A percentile compares a stretch with the other conserved stretches of the same genome.
Conservation (phyloP, 1,140 invertebrate genomes). For the Mizuhopecten yessoensis region DNA sequence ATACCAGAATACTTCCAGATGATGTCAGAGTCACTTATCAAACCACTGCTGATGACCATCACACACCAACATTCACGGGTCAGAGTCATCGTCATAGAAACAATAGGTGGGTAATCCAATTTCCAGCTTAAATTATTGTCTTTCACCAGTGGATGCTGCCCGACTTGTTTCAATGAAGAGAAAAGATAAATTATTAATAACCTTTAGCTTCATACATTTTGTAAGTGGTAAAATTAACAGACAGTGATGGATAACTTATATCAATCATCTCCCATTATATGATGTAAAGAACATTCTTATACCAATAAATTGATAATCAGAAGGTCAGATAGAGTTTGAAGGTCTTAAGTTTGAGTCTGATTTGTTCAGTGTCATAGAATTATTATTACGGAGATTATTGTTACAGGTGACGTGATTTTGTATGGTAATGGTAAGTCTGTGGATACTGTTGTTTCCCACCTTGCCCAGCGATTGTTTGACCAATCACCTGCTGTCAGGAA, state of each 20-base stretch:
- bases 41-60: slow-evolving; percentile 89
- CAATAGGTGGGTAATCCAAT: slow-evolving; percentile 87
- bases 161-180: no score
- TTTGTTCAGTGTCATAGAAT: no score
- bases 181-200: no score
- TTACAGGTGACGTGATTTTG: slow-evolving; percentile 85
- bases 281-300: no score
- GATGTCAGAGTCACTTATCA: slow-evolving; percentile 88
- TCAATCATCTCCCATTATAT: no score
- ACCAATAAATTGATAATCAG: no score
- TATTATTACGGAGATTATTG: slow-evolving; percentile 43
- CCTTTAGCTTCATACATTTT: no score
- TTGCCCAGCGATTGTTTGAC: slow-evolving; percentile 91
- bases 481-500: slow-evolving; percentile 87
- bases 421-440: slow-evolving; percentile 87
- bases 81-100: slow-evolving; percentile 88
- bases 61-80: slow-evolving; percentile 92
- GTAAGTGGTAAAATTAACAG: no score
- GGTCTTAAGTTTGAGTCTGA: no score
- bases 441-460: slow-evolving; percentile 86
- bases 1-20: slow-evolving; percentile 89
- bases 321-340: no score
- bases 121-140: not conserved
- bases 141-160: not conserved
- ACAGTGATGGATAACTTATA: no score